Conservation (phyloP, 2,888 invertebrate species). For the Synergus itoensis region DNA sequence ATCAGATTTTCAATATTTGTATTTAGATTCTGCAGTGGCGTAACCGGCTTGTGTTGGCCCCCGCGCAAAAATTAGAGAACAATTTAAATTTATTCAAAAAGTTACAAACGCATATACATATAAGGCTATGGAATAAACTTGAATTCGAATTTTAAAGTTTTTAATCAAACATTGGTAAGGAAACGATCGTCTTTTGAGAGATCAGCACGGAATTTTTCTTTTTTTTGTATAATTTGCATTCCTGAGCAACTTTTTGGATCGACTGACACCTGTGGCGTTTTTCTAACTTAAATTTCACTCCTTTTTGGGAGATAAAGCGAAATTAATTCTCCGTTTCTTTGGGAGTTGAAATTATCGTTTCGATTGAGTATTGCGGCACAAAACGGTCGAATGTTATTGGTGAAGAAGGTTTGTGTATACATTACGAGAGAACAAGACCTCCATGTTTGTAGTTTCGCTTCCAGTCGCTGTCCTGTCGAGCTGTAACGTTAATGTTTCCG, state of each 20-base stretch:
- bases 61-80: too few species aligned
- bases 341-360: not conserved
- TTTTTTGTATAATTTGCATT: too few species aligned
- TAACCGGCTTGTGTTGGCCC: too few species aligned
- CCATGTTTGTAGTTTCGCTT: conserved; percentile 21
- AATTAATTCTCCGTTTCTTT: not conserved
- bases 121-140: too few species aligned
- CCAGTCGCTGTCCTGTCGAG: conserved; percentile 8
- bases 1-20: too few species aligned
- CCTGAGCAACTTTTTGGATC: not conserved
- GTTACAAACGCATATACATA: too few species aligned
- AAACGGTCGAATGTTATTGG: not conserved
- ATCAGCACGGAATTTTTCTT: too few species aligned
- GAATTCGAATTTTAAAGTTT: too few species aligned
- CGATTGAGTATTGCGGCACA: not conserved
- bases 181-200: too few species aligned
- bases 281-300: not conserved
- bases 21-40: too few species aligned
- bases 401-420: conserved; percentile 15
- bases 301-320: not conserved
- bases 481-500: conserved; percentile 21
- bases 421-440: conserved; percentile 1
- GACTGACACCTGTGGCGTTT: not conserved
- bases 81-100: too few species aligned
- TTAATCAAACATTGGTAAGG: too few species aligned